phyloP scores from a whole-genome alignment of 2,797 vertebrate species.

The Pseudochirops cupreus region DNA sequence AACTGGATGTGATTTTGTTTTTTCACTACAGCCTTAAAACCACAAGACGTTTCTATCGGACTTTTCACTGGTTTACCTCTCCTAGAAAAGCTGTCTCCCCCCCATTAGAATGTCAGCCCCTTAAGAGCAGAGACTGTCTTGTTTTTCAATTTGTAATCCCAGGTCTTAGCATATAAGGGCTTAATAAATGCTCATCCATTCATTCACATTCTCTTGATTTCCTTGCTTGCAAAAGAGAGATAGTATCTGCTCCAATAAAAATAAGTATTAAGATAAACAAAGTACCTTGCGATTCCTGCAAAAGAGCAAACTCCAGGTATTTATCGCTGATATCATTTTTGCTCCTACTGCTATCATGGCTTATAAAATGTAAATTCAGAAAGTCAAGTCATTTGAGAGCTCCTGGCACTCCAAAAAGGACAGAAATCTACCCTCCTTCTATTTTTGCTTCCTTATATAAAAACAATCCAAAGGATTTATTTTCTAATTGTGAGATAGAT shows the following conservation, averaged over 20 bases:
- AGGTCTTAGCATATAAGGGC: neutral
- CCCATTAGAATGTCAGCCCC: neutral
- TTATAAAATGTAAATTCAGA: constrained; percentile 51
- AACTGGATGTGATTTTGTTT: neutral
- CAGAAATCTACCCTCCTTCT: constrained; percentile 54
- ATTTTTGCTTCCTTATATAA: constrained; percentile 69
- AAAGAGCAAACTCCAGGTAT: neutral
- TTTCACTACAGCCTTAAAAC: neutral
- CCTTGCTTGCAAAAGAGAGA: neutral
- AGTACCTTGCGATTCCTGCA: neutral
- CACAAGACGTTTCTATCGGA: neutral
- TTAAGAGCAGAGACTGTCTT: neutral
- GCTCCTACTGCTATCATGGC: constrained; percentile 4
- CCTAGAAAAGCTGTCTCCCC: neutral
- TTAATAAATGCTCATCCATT: neutral
- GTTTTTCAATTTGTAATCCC: neutral
- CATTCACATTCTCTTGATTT: neutral
- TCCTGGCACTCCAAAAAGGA: constrained; percentile 51
- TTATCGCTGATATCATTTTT: neutral
- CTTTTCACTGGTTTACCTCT: neutral
- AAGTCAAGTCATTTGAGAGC: constrained; percentile 50
- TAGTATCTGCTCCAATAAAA: neutral
- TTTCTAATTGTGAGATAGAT: constrained; percentile 76
- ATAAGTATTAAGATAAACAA: neutral
- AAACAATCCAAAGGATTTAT: constrained; percentile 74